Percentiles rank a stretch among this genome's conserved stretches.
Conservation (phyloP, 2,113 vertebrate species). For the Calonectris borealis region DNA sequence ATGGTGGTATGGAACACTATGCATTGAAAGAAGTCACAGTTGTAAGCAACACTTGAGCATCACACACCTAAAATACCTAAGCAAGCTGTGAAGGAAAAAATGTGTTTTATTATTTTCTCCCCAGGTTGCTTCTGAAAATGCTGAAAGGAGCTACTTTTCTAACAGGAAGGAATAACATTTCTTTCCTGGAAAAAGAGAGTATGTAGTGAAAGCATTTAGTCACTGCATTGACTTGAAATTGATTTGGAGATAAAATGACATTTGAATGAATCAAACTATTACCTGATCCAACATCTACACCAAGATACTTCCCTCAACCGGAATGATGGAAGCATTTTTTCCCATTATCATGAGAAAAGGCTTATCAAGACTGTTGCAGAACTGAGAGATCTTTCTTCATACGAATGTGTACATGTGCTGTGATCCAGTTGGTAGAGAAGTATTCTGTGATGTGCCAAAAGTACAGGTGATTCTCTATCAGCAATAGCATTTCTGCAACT, state of each 20-base stretch:
- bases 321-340: not conserved
- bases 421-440: not conserved
- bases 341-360: not conserved
- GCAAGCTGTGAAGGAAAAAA: constrained; percentile 32
- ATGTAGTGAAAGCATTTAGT: not conserved
- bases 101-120: constrained; percentile 20
- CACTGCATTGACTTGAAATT: not conserved
- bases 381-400: not conserved
- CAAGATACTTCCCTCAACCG: not conserved
- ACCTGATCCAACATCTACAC: not conserved
- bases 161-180: not conserved
- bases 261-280: not conserved
- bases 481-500: not conserved
- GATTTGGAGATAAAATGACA: not conserved
- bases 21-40: not conserved
- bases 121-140: not conserved
- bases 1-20: not conserved
- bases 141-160: not conserved
- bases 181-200: not conserved
- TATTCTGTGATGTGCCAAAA: not conserved
- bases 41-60: not conserved
- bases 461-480: not conserved
- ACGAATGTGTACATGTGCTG: not conserved
- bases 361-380: not conserved
- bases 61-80: not conserved